Conservation (phyloP, 2,888 invertebrate genomes). For the Heteropelma amictum region DNA sequence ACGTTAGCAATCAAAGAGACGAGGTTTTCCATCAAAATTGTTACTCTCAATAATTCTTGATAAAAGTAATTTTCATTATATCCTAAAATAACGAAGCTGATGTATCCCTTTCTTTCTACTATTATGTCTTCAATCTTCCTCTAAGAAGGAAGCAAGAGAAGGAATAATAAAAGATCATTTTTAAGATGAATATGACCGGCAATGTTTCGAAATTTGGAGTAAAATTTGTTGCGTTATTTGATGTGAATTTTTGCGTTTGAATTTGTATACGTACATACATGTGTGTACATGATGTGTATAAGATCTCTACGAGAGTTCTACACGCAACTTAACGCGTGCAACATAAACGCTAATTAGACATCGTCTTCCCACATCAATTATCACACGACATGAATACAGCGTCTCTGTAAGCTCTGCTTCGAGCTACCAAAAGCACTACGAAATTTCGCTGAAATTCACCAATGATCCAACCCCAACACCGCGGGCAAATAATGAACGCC, state of each 20-base stretch:
- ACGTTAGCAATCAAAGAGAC: too few species aligned
- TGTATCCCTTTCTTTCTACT: too few species aligned
- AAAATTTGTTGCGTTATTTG: background rate
- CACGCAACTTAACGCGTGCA: too few species aligned
- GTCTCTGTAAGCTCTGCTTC: slow-evolving; percentile 5
- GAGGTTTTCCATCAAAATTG: too few species aligned
- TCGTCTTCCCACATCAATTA: slow-evolving; percentile 68
- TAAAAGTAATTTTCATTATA: too few species aligned
- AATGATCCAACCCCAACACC: slow-evolving; percentile 40
- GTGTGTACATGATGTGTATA: background rate
- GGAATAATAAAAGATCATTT: slow-evolving; percentile 58
- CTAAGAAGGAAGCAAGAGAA: slow-evolving; percentile 9
- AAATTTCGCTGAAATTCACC: slow-evolving; percentile 62
- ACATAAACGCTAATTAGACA: slow-evolving; percentile 62
- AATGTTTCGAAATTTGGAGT: slow-evolving; percentile 28
- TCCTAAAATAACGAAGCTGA: too few species aligned
- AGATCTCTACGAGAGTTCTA: too few species aligned
- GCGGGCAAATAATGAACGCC: slow-evolving; percentile 56
- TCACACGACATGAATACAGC: slow-evolving; percentile 28
- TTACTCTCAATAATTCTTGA: too few species aligned
- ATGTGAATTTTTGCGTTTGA: background rate
- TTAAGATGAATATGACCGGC: slow-evolving; percentile 25
- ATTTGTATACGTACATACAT: background rate
- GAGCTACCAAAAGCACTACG: slow-evolving; percentile 52
- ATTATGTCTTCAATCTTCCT: too few species aligned